phyloP scores from a whole-genome alignment of 2,113 vertebrate species.

The Rattus rattus region DNA sequence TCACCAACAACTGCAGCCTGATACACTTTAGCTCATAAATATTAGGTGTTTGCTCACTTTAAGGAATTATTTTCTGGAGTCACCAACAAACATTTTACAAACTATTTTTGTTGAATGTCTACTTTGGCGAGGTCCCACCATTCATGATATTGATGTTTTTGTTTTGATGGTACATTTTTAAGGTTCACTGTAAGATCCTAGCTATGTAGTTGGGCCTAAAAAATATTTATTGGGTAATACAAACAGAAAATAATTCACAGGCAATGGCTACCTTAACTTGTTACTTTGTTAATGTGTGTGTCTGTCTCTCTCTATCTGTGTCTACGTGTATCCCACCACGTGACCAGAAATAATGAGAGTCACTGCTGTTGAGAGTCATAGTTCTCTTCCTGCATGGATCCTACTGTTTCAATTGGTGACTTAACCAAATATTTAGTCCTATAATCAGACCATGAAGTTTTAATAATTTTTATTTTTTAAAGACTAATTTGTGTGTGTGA shows the following conservation, averaged over 20 bases:
- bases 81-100: slow-evolving; percentile 25
- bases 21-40: not conserved
- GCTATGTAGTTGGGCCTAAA: not conserved
- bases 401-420: not conserved
- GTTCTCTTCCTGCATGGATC: not conserved
- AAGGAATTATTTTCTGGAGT: not conserved
- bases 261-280: not conserved
- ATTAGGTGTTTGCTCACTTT: slow-evolving; percentile 37
- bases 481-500: too few relatives aligned
- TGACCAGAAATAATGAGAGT: not conserved
- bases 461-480: not conserved
- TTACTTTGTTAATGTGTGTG: not conserved
- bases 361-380: not conserved
- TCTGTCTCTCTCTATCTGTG: not conserved
- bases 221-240: not conserved
- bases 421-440: not conserved
- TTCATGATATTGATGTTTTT: slow-evolving; percentile 15
- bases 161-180: not conserved
- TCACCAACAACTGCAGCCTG: slow-evolving; percentile 33
- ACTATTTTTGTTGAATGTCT: slow-evolving; percentile 51
- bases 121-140: not conserved
- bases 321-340: not conserved
- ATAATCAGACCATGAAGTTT: not conserved
- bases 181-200: not conserved
- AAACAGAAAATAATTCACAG: not conserved